Base-by-base conservation (phyloP, 2,888 invertebrate species). In the Macrophya annulata region DNA sequence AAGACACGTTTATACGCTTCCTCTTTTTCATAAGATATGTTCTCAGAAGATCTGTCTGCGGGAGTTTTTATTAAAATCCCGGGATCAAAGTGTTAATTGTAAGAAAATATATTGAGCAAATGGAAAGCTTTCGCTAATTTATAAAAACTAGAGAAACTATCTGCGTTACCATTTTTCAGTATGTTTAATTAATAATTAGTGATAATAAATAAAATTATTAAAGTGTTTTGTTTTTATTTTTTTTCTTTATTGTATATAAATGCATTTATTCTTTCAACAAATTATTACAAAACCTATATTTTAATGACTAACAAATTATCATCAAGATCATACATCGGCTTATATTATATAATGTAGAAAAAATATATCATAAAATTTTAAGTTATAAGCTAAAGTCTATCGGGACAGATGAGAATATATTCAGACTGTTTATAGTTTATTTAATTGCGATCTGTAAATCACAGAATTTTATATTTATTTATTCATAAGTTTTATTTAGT, bases 241-340 rank as follows among this genome's bases (percentile, higher is more conserved):
- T 43, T 72, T 21, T 17, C 9, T 45, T 25, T 15, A 25, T 74
- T 43, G n/a, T 45, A 51, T 76, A 76, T 62, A 77, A 77, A 55
- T 51, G 21, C 45, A 77, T 77, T 51, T 77, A 31, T 77, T 77
- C 31, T 51, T 31, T 55, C 55, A 77, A 77, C 77, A 51, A 55
- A 55, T 77, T 55, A 77, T 77, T 77, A 77, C 51, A 77, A 62
- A 62, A 62, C 62, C 62, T 62, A 62, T 62, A 55, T 25, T 62
- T 12, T 48, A 72, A 17, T 72, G 71, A 72, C 71, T 45, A 76
- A 45, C 45, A 51, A 76, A 31, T 76, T 48, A 76, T 76, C 48
- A 76, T 45, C 76, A 21, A 76, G 76, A 76, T 21, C 45, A 76
- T 76, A 76, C 48, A 76, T 76, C 8, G 62, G 25, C 62, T 62